These are phyloP conservation scores for Heterotis niloticus DNA, from an alignment of 2,113 vertebrate species.

Conservation along the genomic window DNA sequence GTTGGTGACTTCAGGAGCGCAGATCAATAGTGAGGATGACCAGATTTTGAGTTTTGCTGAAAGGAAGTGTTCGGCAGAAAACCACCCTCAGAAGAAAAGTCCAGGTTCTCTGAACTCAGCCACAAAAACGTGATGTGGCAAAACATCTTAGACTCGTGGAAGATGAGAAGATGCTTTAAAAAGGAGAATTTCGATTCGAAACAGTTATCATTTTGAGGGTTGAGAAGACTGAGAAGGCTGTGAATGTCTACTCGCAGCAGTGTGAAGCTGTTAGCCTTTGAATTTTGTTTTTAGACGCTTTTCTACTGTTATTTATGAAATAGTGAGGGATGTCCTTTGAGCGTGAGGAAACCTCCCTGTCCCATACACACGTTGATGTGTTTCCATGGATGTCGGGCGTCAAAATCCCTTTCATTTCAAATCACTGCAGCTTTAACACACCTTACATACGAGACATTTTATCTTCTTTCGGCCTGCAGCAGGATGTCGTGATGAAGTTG, in stretches of 20 bases:
- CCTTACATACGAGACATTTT: neutral
- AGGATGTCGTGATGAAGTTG: neutral
- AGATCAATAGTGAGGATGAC: constrained; percentile 6
- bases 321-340: neutral
- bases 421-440: constrained; percentile 4
- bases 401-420: neutral
- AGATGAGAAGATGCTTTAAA: too few species aligned
- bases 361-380: neutral
- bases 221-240: neutral
- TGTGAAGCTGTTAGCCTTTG: neutral
- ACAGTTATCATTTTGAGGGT: too few species aligned
- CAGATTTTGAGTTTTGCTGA: neutral
- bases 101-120: neutral
- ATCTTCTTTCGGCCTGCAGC: neutral
- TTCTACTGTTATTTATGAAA: neutral
- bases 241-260: neutral
- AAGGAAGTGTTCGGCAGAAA: neutral
- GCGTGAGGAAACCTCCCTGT: neutral
- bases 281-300: neutral
- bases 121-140: neutral
- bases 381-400: neutral
- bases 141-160: neutral
- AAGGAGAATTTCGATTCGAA: too few species aligned
- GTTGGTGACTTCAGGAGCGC: neutral
- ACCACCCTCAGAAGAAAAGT: neutral